A percentile compares a stretch with the other conserved stretches of the same genome.
Evolutionary conservation across 1,140 invertebrate genomes (phyloP).

Genomic region (Bombus pascuorum): DNA sequence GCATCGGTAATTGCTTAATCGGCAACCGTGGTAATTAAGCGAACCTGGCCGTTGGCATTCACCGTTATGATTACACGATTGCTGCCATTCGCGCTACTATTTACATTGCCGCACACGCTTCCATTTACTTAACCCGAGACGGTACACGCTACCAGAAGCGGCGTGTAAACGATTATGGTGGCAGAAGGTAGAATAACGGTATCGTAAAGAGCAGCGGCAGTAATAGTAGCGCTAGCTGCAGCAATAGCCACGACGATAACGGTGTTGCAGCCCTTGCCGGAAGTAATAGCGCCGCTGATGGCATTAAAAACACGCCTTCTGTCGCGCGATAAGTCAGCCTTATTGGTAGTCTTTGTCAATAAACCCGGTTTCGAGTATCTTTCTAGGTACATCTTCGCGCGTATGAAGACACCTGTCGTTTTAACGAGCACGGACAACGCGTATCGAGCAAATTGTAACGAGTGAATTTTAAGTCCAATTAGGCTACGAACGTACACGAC

Average conservation of each 20-base stretch:
- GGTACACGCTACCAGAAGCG: slow-evolving; percentile 7
- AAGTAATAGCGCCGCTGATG: background rate
- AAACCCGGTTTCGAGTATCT: background rate
- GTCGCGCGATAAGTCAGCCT: slow-evolving; percentile 10
- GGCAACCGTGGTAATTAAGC: slow-evolving; percentile 11
- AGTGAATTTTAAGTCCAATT: too few species aligned
- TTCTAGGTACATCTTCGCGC: background rate
- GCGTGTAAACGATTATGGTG: slow-evolving; percentile 46
- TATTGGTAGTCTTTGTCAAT: slow-evolving; percentile 20
- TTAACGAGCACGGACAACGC: background rate
- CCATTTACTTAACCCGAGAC: slow-evolving; percentile 34
- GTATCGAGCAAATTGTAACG: background rate
- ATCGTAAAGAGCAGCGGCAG: slow-evolving; percentile 31
- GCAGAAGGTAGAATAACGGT: background rate
- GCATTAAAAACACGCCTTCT: slow-evolving; percentile 18
- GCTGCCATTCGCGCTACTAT: slow-evolving; percentile 5
- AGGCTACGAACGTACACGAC: too few species aligned
- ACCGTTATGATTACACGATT: slow-evolving; percentile 21
- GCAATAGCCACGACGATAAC: slow-evolving; percentile 39
- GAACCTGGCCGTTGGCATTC: background rate
- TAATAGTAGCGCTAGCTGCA: slow-evolving; percentile 11
- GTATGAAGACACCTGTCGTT: background rate
- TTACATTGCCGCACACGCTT: slow-evolving; percentile 16
- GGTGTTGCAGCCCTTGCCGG: background rate
- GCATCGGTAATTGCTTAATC: slow-evolving; percentile 10